phyloP scores from a whole-genome alignment of 2,888 invertebrate species.

The Phyllotreta striolata region DNA sequence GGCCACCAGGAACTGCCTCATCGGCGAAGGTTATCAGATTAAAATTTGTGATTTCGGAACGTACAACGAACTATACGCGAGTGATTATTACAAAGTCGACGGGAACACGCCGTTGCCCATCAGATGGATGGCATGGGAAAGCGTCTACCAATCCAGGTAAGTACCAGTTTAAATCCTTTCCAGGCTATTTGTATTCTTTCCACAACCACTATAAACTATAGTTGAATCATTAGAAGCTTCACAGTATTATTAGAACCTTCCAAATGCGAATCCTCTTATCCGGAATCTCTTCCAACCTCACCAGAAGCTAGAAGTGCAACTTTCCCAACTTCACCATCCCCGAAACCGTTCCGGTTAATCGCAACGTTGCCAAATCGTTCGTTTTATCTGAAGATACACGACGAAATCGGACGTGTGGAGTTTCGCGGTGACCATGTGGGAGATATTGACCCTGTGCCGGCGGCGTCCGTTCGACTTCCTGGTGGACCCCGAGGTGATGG shows the following conservation, averaged over 20 bases:
- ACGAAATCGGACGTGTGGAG: conserved; percentile 93
- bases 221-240: neutral
- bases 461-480: conserved; percentile 80
- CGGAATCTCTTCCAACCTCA: too few relatives aligned
- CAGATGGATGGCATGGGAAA: conserved; percentile 45
- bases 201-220: neutral
- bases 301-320: too few relatives aligned
- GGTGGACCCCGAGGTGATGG: conserved; percentile 80
- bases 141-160: conserved; percentile 41
- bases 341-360: too few relatives aligned
- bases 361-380: too few relatives aligned
- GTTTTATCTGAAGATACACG: conserved; percentile 66
- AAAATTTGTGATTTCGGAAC: conserved; percentile 89
- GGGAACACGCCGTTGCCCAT: conserved; percentile 82
- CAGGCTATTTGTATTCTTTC: neutral
- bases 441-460: conserved; percentile 80
- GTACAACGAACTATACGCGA: conserved; percentile 79
- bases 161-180: conserved; percentile 9
- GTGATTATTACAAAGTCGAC: conserved; percentile 85
- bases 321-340: too few relatives aligned
- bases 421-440: conserved; percentile 88
- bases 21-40: conserved; percentile 82
- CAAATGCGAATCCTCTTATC: too few relatives aligned
- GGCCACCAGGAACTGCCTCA: conserved; percentile 86
- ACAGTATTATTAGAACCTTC: too few relatives aligned